A percentile compares a stretch with the other conserved stretches of the same genome.
phyloP scores from a whole-genome alignment of 2,113 vertebrate species.

The Nicator chloris region DNA sequence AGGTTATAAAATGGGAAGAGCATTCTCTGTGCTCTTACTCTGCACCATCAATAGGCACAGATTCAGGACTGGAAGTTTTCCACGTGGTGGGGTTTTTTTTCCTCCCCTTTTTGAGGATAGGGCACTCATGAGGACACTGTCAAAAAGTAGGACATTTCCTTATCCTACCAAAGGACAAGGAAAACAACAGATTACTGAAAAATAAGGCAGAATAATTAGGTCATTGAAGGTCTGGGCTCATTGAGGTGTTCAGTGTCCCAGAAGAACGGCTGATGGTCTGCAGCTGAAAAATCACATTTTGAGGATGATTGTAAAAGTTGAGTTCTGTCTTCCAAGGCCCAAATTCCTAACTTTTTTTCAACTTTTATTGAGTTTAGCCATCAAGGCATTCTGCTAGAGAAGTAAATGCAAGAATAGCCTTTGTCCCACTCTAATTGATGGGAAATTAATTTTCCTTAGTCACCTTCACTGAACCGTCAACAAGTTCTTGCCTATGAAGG shows the following conservation, averaged over 20 bases:
- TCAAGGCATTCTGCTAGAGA: neutral
- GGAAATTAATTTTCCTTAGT: neutral
- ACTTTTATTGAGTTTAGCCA: neutral
- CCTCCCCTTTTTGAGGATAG: neutral
- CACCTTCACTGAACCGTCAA: neutral
- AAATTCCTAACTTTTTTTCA: neutral
- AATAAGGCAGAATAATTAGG: slow-evolving; percentile 39
- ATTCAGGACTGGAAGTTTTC: neutral
- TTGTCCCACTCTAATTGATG: neutral
- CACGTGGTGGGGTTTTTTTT: neutral
- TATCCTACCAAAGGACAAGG: neutral
- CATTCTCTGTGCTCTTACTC: neutral
- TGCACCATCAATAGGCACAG: neutral
- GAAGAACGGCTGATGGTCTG: neutral
- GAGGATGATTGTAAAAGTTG: neutral
- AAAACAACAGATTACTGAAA: slow-evolving; percentile 43
- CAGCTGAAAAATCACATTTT: neutral
- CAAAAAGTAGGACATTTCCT: slow-evolving; percentile 27
- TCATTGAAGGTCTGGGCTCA: neutral
- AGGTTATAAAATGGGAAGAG: neutral
- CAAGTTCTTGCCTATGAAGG: neutral
- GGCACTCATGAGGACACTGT: neutral
- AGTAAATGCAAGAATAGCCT: neutral
- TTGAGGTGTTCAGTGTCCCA: neutral
- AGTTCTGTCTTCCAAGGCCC: neutral